phyloP scores from a whole-genome alignment of 2,888 invertebrate species.

The Dasypolia templi region DNA sequence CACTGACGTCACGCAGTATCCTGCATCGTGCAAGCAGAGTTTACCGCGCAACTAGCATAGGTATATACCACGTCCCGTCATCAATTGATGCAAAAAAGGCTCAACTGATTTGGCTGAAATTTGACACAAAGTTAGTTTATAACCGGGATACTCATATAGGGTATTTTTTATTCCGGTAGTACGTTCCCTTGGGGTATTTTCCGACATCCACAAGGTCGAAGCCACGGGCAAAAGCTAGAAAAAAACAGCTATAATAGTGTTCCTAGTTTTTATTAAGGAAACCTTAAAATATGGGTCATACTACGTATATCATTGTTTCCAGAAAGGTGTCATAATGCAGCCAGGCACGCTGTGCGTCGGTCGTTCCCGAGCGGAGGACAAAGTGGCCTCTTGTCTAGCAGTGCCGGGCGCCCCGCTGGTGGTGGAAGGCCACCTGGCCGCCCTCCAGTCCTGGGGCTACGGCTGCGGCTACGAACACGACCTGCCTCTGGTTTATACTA shows the following conservation, averaged over 20 bases:
- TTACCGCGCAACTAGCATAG: no score
- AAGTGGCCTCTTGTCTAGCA: constrained; percentile 76
- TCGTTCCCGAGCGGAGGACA: constrained; percentile 70
- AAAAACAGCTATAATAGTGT: background rate
- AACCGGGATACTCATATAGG: no score
- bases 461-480: constrained; percentile 83
- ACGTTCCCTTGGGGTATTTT: no score
- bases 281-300: background rate
- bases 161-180: no score
- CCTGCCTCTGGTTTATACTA: constrained; percentile 82
- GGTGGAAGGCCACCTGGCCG: constrained; percentile 72
- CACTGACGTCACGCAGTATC: no score
- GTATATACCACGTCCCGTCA: no score
- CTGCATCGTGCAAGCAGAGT: no score
- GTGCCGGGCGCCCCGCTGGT: constrained; percentile 85
- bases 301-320: constrained; percentile 26
- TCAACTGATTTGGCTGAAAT: no score
- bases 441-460: constrained; percentile 84
- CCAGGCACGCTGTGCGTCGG: constrained; percentile 81
- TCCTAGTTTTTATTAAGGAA: background rate
- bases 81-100: no score
- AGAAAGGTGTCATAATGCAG: constrained; percentile 71
- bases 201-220: no score
- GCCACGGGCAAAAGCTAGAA: no score
- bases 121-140: no score